Conservation (phyloP, 2,113 vertebrate genomes). For the Calyptommatus sinebrachiatus region DNA sequence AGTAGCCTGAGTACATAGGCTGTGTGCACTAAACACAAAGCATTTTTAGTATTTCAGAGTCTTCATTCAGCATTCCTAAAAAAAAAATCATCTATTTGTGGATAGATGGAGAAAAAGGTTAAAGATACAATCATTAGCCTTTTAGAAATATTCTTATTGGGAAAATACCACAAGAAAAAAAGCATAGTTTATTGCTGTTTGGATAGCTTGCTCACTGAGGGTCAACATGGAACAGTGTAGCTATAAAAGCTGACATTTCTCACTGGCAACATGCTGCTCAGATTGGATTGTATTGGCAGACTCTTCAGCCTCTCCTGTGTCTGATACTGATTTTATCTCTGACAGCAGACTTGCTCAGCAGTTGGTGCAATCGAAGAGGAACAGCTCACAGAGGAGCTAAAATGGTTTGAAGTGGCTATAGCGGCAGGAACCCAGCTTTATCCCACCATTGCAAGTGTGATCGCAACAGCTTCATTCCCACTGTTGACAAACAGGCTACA, state of each 20-base stretch:
- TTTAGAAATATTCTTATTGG: constrained; percentile 59
- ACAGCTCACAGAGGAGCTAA: constrained; percentile 47
- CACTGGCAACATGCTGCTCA: constrained; percentile 54
- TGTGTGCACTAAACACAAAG: constrained; percentile 41
- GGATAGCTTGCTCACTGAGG: constrained; percentile 63
- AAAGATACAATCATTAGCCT: constrained; percentile 64
- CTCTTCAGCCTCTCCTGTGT: constrained; percentile 60
- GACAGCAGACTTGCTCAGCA: constrained; percentile 57
- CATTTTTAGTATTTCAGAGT: neutral
- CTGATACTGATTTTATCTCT: constrained; percentile 66
- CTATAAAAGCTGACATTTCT: constrained; percentile 76
- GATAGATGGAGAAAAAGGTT: constrained; percentile 50
- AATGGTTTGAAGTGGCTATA: constrained; percentile 54
- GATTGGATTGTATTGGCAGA: constrained; percentile 61
- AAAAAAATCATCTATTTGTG: constrained; percentile 31
- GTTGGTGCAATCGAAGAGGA: constrained; percentile 62
- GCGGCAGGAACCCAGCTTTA: constrained; percentile 39
- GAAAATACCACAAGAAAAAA: constrained; percentile 55
- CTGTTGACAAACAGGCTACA: constrained; percentile 1
- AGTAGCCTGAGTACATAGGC: neutral
- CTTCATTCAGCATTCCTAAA: constrained; percentile 43
- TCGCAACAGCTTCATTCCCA: constrained; percentile 37
- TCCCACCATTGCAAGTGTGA: constrained; percentile 18
- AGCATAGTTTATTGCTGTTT: constrained; percentile 62
- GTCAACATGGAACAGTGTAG: constrained; percentile 57